Evolutionary conservation across 1,140 invertebrate species (phyloP), one percentile per base, ranked within the genome.

Genomic region (Pteromalus puparum): DNA sequence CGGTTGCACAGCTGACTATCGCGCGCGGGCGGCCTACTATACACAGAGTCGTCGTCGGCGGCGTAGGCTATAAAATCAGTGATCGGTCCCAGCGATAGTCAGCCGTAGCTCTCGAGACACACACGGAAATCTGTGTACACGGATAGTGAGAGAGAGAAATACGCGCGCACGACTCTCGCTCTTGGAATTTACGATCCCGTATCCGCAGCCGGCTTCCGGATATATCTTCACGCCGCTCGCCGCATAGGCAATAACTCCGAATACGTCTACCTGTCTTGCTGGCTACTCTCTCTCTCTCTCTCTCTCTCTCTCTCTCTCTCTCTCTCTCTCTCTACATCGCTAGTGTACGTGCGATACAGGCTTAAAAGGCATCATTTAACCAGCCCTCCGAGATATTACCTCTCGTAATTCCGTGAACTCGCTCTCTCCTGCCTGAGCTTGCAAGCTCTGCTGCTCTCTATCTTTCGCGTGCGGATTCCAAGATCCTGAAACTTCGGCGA

Each of bases 351-450:
- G 83, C 86, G 84, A 87, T 87, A 86, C 87, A 87, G 85, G 81
- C 83, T 87, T 72, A 77, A 87, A 82, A 86, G 81, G 83, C 76
- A 86, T 86, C 87, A 85, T 84, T 87, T 86, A 86, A 84, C 74
- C 80, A 76, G 68, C 26, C 76, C 9, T 24, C 48, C n/a, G 28
- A 79, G 86, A 88, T 86, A 84, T 65, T 67, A 76, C 28, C 78
- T 73, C 65, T 81, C 85, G 75, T 87, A 85, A 88, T 88, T 88
- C 83, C 83, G 80, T 46, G 42, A 53, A 30, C 42, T 48, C 53
- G 53, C 53, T 61, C 15, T 61, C 53, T n/a, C 0, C 30, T 34
- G n/a, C 4, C 30, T 5, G 53, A 61, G 53, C 53, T n/a, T 61
- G 21, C 53, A 61, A 53, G 15, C 82, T 21, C 15, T 28, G 15